Evolutionary conservation across 2,113 vertebrate species (phyloP).

Genomic region (Lophius piscatorius): DNA sequence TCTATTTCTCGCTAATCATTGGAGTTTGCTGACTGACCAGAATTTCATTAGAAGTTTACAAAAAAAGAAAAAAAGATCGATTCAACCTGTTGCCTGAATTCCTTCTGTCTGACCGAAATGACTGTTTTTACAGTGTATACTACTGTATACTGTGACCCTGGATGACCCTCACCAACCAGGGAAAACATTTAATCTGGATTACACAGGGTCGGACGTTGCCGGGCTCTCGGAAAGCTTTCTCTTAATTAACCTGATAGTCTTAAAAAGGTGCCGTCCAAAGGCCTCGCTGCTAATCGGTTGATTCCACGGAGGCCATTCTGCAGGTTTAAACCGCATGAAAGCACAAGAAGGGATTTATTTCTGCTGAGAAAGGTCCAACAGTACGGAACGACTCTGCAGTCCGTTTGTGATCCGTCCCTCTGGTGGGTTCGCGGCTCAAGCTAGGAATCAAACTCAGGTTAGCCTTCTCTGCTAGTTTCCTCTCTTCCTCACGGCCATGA

Average conservation of each 20-base stretch:
- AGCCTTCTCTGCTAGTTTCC: background rate
- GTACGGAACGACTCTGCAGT: constrained; percentile 27
- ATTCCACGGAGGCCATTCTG: constrained; percentile 16
- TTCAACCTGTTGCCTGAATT: no score
- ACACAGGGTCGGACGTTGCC: constrained; percentile 12
- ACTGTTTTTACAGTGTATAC: no score
- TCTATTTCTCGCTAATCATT: no score
- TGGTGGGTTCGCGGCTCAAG: constrained; percentile 1
- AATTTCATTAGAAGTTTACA: no score
- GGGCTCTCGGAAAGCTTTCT: constrained; percentile 24
- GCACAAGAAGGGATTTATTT: background rate
- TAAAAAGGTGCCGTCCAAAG: constrained; percentile 21
- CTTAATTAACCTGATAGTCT: constrained; percentile 48
- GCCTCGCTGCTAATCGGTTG: constrained; percentile 41
- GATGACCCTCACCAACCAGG: constrained; percentile 3
- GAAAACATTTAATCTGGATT: constrained; percentile 49
- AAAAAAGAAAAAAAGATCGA: no score
- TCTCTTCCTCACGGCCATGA: background rate
- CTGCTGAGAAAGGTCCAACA: constrained; percentile 13
- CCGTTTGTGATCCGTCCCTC: constrained; percentile 9
- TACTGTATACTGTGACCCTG: no score
- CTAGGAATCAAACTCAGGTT: constrained; percentile 18
- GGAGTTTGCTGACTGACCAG: no score
- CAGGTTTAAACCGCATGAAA: constrained; percentile 21
- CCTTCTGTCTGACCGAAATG: no score